Evolutionary conservation across 1,140 invertebrate genomes (phyloP).

Genomic region (Brachionus angularis): DNA sequence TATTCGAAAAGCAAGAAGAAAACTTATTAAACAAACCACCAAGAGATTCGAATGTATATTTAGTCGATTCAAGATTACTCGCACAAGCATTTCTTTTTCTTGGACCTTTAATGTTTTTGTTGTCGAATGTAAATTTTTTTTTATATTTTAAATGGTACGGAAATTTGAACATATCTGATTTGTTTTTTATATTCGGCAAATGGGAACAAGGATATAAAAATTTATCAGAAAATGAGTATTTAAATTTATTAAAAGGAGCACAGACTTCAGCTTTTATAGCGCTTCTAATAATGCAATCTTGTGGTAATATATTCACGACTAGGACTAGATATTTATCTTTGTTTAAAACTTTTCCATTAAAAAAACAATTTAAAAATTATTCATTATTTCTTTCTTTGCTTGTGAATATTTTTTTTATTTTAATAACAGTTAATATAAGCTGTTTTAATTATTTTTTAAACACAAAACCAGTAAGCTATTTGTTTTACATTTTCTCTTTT

Average conservation of each 20-base stretch:
- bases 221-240: not conserved
- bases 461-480: not conserved
- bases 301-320: constrained; percentile 20
- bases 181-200: not conserved
- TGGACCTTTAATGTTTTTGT: not conserved
- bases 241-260: not conserved
- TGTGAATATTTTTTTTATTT: not conserved
- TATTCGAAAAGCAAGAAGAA: constrained; percentile 33
- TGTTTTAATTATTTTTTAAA: not conserved
- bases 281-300: not conserved
- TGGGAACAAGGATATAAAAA: not conserved
- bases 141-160: not conserved
- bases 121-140: constrained; percentile 14
- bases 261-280: not conserved
- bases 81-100: constrained; percentile 25
- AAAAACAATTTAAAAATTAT: constrained; percentile 10
- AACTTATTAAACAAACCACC: not conserved
- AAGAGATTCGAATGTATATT: not conserved
- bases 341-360: constrained; percentile 11
- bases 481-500: not conserved
- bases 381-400: not conserved
- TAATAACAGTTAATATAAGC: not conserved
- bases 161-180: not conserved
- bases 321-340: constrained; percentile 15
- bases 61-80: constrained; percentile 9